A percentile compares a stretch with the other conserved stretches of the same genome.
phyloP scores from a whole-genome alignment of 1,140 invertebrate species.

The Lethrus apterus region DNA sequence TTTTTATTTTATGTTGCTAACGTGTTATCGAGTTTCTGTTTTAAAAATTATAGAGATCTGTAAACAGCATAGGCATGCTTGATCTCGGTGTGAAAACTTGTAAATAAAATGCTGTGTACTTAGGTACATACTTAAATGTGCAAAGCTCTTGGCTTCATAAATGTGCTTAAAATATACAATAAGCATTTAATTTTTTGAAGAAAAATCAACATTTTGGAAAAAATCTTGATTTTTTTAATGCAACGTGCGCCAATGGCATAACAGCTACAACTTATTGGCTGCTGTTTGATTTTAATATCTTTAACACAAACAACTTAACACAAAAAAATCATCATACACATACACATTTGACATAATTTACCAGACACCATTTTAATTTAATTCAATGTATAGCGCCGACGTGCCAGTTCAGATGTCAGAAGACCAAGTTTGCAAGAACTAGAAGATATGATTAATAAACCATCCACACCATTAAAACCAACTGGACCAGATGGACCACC shows the following conservation, averaged over 20 bases:
- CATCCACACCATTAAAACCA: slow-evolving; percentile 77
- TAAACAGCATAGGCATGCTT: background rate
- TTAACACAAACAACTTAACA: slow-evolving; percentile 8
- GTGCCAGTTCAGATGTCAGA: slow-evolving; percentile 77
- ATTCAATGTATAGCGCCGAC: slow-evolving; percentile 67
- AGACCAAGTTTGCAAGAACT: slow-evolving; percentile 81
- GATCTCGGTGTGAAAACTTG: slow-evolving; percentile 7
- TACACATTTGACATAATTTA: background rate
- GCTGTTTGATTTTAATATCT: background rate
- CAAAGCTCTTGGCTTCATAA: no score
- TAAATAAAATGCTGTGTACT: slow-evolving; percentile 1
- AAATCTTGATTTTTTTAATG: no score
- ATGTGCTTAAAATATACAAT: background rate
- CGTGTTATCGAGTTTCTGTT: background rate
- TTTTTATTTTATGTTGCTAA: slow-evolving; percentile 14
- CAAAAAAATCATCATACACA: slow-evolving; percentile 2
- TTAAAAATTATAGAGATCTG: background rate
- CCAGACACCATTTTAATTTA: no score
- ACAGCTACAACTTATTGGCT: slow-evolving; percentile 8
- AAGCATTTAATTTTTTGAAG: background rate
- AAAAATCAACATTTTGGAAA: no score
- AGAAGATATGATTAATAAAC: slow-evolving; percentile 82
- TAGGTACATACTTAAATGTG: slow-evolving; percentile 3
- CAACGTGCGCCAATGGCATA: slow-evolving; percentile 1
- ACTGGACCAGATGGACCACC: slow-evolving; percentile 73